phyloP scores from a whole-genome alignment of 2,113 vertebrate genomes.

The Ptilonorhynchus violaceus region DNA sequence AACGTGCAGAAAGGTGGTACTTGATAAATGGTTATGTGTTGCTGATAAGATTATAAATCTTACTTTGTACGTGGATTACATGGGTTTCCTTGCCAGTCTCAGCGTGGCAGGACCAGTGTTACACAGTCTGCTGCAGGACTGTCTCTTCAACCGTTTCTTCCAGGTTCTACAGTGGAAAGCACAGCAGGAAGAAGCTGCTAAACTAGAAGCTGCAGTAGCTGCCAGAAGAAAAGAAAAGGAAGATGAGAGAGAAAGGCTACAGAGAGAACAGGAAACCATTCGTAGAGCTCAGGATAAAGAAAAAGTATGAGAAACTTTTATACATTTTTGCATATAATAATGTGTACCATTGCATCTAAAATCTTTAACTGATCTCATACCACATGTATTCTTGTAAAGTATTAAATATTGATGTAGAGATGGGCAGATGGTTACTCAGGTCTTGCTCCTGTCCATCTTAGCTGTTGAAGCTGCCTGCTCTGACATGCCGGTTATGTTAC shows the following conservation, averaged over 20 bases:
- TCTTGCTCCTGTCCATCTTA: background rate
- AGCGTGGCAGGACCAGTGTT: background rate
- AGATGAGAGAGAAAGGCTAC: slow-evolving; percentile 74
- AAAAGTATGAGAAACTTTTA: slow-evolving; percentile 61
- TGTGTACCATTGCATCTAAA: background rate
- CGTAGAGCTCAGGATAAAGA: slow-evolving; percentile 80
- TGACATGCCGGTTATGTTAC: background rate
- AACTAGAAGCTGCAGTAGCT: slow-evolving; percentile 82
- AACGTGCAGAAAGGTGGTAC: background rate
- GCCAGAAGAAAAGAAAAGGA: slow-evolving; percentile 78
- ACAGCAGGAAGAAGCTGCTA: slow-evolving; percentile 84
- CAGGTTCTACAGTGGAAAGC: slow-evolving; percentile 86
- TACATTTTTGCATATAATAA: background rate
- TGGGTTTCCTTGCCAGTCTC: background rate
- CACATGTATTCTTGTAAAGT: background rate
- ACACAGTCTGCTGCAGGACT: background rate
- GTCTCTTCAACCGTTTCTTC: background rate
- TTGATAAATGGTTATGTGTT: background rate
- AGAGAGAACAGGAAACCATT: slow-evolving; percentile 74
- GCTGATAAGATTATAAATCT: background rate
- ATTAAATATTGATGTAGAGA: background rate
- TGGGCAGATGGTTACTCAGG: background rate
- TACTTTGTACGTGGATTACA: background rate
- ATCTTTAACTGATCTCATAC: background rate
- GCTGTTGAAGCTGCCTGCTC: background rate